These are phyloP conservation scores for Polypterus bichir DNA, from an alignment of 2,113 vertebrate genomes.

Conservation along the genomic window DNA sequence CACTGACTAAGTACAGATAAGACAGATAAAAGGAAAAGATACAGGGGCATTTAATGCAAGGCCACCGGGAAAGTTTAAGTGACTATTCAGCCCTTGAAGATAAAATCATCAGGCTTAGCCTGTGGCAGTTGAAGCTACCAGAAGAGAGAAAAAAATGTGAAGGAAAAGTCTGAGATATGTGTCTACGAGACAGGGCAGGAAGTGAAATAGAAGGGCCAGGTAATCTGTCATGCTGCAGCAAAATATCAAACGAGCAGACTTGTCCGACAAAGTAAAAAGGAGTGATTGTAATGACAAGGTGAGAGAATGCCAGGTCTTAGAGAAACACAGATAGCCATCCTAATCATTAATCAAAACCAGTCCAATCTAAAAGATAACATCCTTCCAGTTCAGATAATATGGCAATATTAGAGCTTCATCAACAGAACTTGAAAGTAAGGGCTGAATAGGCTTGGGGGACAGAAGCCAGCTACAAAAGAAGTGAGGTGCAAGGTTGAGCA, in stretches of 20 bases:
- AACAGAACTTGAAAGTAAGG: too few relatives aligned
- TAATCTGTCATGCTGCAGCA: constrained; percentile 36
- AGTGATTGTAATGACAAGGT: neutral
- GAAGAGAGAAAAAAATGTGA: constrained; percentile 7
- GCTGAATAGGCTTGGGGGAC: constrained; percentile 14
- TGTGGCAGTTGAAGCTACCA: constrained; percentile 1
- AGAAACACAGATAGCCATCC: constrained; percentile 10
- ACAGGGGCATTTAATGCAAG: constrained; percentile 6
- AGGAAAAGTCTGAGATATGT: constrained; percentile 11
- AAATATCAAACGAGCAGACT: constrained; percentile 30
- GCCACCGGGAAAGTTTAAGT: constrained; percentile 14
- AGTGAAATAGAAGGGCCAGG: constrained; percentile 21
- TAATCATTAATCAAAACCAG: constrained; percentile 29
- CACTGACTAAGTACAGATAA: constrained; percentile 3
- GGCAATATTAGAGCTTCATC: too few relatives aligned
- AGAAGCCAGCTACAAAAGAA: constrained; percentile 45
- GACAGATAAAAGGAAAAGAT: constrained; percentile 8
- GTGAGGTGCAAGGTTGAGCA: constrained; percentile 50
- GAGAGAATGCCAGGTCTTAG: too few relatives aligned
- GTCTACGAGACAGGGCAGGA: neutral
- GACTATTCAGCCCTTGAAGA: constrained; percentile 14
- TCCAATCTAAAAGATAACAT: too few relatives aligned
- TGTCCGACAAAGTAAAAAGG: constrained; percentile 29
- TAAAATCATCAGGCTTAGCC: constrained; percentile 18
- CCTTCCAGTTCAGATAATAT: too few relatives aligned